These are phyloP conservation scores for Myotis pilosus DNA, from an alignment of 2,797 vertebrate genomes.

Conservation along the genomic window DNA sequence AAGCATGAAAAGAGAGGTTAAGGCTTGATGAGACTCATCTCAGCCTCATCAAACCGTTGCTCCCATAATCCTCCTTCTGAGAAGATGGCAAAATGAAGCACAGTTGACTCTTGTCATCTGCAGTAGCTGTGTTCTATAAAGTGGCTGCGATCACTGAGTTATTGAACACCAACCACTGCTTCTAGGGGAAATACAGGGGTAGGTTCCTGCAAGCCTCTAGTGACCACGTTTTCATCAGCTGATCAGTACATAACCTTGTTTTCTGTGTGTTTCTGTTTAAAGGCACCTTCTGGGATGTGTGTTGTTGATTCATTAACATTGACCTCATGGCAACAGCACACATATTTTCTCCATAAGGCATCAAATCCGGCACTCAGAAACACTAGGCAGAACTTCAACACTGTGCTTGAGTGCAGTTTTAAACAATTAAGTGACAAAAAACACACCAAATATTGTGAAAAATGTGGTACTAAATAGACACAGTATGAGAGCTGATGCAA, in stretches of 20 bases:
- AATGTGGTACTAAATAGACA: neutral
- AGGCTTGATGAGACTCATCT: slow-evolving; percentile 10
- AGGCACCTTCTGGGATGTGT: neutral
- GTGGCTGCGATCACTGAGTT: neutral
- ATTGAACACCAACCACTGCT: neutral
- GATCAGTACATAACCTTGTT: neutral
- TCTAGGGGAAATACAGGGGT: neutral
- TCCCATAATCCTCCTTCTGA: slow-evolving; percentile 20
- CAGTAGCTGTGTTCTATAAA: neutral
- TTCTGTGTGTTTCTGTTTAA: neutral
- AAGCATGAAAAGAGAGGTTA: neutral
- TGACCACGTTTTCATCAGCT: neutral
- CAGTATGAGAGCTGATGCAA: neutral
- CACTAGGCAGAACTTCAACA: neutral
- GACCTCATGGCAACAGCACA: neutral
- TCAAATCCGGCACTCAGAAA: neutral
- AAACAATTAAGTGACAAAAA: neutral
- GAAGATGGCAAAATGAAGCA: slow-evolving; percentile 8
- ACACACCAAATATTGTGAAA: neutral
- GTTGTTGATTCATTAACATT: neutral
- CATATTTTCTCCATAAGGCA: neutral
- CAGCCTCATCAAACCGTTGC: slow-evolving; percentile 22
- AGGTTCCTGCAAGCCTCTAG: neutral
- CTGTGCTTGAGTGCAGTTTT: neutral
- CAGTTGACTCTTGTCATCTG: slow-evolving; percentile 18